Conservation (phyloP, 2,888 invertebrate genomes). For the Lissocephala sabroskyi region DNA sequence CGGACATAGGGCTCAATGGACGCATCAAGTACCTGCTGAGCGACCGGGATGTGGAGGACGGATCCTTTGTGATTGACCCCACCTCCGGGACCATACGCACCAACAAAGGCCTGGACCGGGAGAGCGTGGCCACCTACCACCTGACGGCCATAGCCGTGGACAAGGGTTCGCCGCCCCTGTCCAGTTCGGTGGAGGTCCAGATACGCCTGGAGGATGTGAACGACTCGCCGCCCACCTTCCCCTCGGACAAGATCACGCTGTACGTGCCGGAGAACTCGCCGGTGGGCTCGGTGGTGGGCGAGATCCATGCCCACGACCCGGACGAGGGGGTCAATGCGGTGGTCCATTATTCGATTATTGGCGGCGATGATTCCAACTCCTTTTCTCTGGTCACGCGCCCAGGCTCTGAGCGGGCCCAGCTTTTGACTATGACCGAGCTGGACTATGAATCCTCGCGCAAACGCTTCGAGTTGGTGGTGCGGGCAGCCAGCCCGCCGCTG, state of each 20-base stretch:
- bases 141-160: conserved; percentile 92
- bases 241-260: conserved; percentile 88
- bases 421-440: conserved; percentile 90
- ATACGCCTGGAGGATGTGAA: conserved; percentile 91
- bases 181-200: conserved; percentile 81
- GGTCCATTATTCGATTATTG: conserved; percentile 95
- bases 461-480: conserved; percentile 88
- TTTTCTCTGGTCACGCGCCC: conserved; percentile 87
- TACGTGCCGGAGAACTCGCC: conserved; percentile 98
- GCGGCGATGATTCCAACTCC: conserved; percentile 90
- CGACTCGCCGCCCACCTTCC: conserved; percentile 92
- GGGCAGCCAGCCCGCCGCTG: conserved; percentile 92
- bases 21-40: conserved; percentile 86
- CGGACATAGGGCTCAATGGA: conserved; percentile 90
- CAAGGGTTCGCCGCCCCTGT: conserved; percentile 85
- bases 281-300: conserved; percentile 93
- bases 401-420: conserved; percentile 88
- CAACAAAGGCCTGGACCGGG: conserved; percentile 91
- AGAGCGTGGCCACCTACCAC: conserved; percentile 88
- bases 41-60: conserved; percentile 84
- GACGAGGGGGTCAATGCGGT: conserved; percentile 94
- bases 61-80: conserved; percentile 93
- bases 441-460: conserved; percentile 97
- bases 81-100: conserved; percentile 94
- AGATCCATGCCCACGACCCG: conserved; percentile 91